Evolutionary conservation across 2,888 invertebrate species (phyloP), one percentile per base, ranked within the genome.

Genomic region (Sarcophaga variegata): DNA sequence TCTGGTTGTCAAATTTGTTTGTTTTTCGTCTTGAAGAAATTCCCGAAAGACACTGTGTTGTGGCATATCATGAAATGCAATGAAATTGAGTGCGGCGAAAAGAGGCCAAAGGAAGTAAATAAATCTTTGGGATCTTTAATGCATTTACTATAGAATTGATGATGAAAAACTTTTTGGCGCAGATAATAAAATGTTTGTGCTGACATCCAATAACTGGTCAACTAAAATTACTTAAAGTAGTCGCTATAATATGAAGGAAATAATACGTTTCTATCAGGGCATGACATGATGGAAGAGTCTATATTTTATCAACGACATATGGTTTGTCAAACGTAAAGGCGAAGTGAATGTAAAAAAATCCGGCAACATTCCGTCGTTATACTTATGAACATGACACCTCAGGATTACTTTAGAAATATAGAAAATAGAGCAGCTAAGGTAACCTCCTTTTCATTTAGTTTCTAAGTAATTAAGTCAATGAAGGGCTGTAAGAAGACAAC

Each of bases 121-220:
- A 37, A 37, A 10, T 1, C 20, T 72, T n/a, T 22, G 47, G 20
- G n/a, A 4, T 75, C 59, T 80, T 81, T 64, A 64, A 78, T 69
- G 71, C 27, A 54, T 77, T 77, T 78, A 20, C 17, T 49, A 60
- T 37, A 76, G 54, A 67, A 86, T 72, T 83, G 76, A 86, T 83
- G 79, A 72, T 70, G 60, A 60, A 66, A 76, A 37, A 10, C 47
- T 20, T 25, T 47, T 11, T 69, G 54, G 71, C 66, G 79, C 75
- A 82, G 54, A 54, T 60, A 70, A 37, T 60, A 60, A 60, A 86
- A 79, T 79, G 64, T 45, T 20, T 70, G 59, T 72, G 83, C 80
- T 76, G 86, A 83, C 72, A 82, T 37, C 63, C 59, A 72, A 72
- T 79, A 86, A 79, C 79, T 22, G 79, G 72, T 83, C 72, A 86